Evolutionary conservation across 2,888 invertebrate species (phyloP).

Genomic region (Agonopterix arenella): DNA sequence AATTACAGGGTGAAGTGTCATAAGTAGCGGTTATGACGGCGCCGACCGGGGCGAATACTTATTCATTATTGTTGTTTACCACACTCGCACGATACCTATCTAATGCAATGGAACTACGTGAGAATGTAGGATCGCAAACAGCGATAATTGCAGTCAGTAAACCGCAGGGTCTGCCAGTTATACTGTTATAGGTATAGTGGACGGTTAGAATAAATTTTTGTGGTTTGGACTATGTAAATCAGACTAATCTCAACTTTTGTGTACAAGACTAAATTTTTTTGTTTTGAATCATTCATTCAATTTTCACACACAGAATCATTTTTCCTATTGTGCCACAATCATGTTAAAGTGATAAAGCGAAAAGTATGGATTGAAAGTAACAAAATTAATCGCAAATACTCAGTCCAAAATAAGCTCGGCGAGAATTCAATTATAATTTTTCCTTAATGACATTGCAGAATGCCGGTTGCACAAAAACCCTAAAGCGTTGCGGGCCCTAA

Average conservation of each 20-base stretch:
- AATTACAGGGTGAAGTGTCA: constrained; percentile 69
- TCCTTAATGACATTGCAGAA: constrained; percentile 50
- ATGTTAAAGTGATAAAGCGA: no score
- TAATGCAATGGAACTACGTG: constrained; percentile 22
- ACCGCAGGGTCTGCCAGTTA: background rate
- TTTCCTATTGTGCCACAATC: no score
- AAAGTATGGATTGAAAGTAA: no score
- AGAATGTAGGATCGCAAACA: constrained; percentile 21
- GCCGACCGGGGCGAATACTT: constrained; percentile 28
- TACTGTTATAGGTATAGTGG: no score
- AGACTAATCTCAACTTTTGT: no score
- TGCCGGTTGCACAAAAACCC: constrained; percentile 64
- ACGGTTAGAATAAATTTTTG: no score
- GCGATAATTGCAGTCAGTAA: constrained; percentile 15
- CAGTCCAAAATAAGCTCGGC: background rate
- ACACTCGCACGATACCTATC: constrained; percentile 24
- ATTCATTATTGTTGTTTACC: constrained; percentile 42
- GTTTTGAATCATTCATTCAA: no score
- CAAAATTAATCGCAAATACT: background rate
- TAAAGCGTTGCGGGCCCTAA: constrained; percentile 65
- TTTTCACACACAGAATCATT: no score
- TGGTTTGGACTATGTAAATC: no score
- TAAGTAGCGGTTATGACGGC: constrained; percentile 46
- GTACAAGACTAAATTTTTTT: no score
- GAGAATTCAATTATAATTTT: constrained; percentile 23